A percentile compares a stretch with the other conserved stretches of the same genome.
Evolutionary conservation across 2,113 vertebrate species (phyloP).

Genomic region (Psephotus haematonotus): DNA sequence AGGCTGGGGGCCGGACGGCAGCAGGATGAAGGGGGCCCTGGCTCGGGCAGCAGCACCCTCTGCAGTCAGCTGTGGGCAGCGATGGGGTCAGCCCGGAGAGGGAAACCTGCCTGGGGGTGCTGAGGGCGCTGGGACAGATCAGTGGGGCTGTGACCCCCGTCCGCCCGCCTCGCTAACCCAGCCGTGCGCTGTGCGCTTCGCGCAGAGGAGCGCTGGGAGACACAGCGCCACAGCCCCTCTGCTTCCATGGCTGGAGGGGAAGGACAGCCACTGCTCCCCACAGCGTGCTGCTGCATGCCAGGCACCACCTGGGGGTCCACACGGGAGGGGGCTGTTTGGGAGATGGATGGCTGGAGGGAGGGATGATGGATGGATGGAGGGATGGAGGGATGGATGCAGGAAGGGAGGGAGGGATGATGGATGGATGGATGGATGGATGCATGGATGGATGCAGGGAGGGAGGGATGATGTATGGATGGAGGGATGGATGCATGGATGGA

Average conservation of each 20-base stretch:
- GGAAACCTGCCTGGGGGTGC: neutral
- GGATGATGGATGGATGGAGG: neutral
- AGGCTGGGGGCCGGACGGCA: neutral
- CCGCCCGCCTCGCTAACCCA: neutral
- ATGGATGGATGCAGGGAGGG: no score
- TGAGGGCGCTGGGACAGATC: neutral
- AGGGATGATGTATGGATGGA: neutral
- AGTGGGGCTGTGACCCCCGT: neutral
- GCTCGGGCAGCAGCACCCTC: neutral
- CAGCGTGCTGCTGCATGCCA: neutral
- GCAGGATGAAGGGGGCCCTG: neutral
- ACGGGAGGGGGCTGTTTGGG: neutral
- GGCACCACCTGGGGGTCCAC: rapidly evolving
- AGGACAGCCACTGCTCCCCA: rapidly evolving
- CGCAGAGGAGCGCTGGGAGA: neutral
- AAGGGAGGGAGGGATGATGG: neutral
- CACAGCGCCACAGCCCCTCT: neutral
- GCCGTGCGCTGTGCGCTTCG: neutral
- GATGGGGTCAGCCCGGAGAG: neutral
- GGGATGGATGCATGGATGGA: neutral
- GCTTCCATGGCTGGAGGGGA: neutral
- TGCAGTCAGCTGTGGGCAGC: neutral
- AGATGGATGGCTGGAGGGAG: neutral
- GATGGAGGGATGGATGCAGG: neutral
- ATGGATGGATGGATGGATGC: neutral